Base-by-base conservation (phyloP, 2,888 invertebrate genomes). In the Drosophila flavopinicola region DNA sequence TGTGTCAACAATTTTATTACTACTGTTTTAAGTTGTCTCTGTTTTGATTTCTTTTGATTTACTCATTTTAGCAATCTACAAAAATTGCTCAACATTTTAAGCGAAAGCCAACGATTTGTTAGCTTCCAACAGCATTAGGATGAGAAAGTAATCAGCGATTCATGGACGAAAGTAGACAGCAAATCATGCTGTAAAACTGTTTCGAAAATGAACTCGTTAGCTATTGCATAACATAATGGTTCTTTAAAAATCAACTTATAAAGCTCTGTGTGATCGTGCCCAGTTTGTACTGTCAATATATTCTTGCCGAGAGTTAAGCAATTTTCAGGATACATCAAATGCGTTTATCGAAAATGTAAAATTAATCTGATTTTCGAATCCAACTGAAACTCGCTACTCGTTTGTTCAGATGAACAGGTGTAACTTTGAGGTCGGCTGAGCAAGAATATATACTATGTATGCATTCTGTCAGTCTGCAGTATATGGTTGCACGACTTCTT, bases 1-100 rank as follows among this genome's bases (percentile, higher is more conserved):
- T 72, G 68, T 83, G 33, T 65, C 75, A 75, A 75, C 73, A 75
- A 75, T 66, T 63, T 66, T 45, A 64, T 63, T 65, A 60, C 57
- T 59, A 44, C 15, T 30, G 29, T 44, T 51, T 30, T 25, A 24
- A 13, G 23, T 44, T 54, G 32, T 17, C 32, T 51, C 32, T n/a
- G n/a, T 41, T 35, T 17, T 13, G 24, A 17, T 56, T 38, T 2
- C 24, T 56, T 72, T 71, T 71, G 71, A 71, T 71, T 71, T 57
- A 37, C 49, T 54, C n/a, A 30, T n/a, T 49, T 27, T 45, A 54
- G 60, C 60, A 33, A n/a, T n/a, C 24, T 53, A 49, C 39, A 61
- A 56, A 72, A 59, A 76, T 66, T 47, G 57, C 41, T 73, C 61
- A 74, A 77, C 78, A 85, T 64, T 48, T 57, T 65, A 59, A 64